Evolutionary conservation across 1,140 invertebrate genomes (phyloP).

Genomic region (Epicauta chinensis): DNA sequence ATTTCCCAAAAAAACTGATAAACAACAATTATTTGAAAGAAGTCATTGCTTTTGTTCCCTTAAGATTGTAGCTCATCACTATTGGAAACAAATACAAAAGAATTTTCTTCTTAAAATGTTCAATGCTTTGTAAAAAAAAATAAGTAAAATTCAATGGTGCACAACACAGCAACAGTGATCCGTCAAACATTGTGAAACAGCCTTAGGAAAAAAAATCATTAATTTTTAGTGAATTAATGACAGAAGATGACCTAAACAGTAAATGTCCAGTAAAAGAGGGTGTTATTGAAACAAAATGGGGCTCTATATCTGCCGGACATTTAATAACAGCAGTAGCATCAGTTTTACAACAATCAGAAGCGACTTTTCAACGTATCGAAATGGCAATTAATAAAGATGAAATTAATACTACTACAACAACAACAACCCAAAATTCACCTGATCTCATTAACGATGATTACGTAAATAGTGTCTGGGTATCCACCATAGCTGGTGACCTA

Average conservation of each 20-base stretch:
- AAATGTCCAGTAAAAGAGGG: conserved; percentile 55
- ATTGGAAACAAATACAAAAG: too few relatives aligned
- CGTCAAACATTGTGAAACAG: too few relatives aligned
- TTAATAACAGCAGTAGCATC: conserved; percentile 52
- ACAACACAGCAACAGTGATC: too few relatives aligned
- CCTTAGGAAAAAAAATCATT: not conserved
- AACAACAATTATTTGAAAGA: too few relatives aligned
- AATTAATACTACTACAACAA: conserved; percentile 12
- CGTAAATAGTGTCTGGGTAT: conserved; percentile 48
- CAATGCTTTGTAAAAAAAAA: too few relatives aligned
- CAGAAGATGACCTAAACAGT: conserved; percentile 31
- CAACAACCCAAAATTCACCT: not conserved
- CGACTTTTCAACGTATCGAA: conserved; percentile 38
- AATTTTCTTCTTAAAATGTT: too few relatives aligned
- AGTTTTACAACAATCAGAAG: conserved; percentile 49
- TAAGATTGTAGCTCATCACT: too few relatives aligned
- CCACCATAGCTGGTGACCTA: conserved; percentile 60
- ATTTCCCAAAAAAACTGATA: too few relatives aligned
- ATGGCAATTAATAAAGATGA: conserved; percentile 19
- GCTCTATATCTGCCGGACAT: conserved; percentile 50
- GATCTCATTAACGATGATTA: conserved; percentile 1
- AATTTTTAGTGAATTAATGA: conserved; percentile 2
- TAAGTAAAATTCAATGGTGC: not conserved
- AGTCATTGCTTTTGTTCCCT: too few relatives aligned
- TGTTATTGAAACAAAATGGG: conserved; percentile 52